phyloP scores from a whole-genome alignment of 2,113 vertebrate species.

The Microcebus ravelobensis region DNA sequence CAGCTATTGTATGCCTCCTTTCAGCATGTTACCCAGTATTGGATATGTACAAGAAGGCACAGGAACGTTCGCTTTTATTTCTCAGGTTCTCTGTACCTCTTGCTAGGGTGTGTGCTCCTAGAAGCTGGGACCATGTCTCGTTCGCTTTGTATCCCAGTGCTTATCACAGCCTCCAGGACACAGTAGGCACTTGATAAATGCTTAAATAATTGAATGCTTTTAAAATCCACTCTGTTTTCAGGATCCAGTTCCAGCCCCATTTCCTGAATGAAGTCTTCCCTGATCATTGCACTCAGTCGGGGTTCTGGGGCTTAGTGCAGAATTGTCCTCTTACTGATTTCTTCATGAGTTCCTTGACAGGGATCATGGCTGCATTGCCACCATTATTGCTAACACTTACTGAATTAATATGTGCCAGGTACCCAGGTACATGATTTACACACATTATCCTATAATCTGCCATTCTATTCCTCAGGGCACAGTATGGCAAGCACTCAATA shows the following conservation, averaged over 20 bases:
- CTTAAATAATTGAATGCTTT: neutral
- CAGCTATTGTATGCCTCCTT: neutral
- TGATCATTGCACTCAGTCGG: neutral
- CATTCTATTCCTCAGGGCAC: neutral
- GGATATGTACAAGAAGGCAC: neutral
- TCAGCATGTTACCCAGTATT: neutral
- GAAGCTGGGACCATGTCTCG: neutral
- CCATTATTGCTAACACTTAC: neutral
- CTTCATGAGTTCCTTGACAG: neutral
- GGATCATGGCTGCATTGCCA: neutral
- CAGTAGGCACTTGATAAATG: neutral
- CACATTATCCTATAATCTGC: neutral
- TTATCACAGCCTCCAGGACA: neutral
- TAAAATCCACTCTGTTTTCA: neutral
- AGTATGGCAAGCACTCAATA: neutral
- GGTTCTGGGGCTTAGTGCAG: neutral
- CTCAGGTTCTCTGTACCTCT: neutral
- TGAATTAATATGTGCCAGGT: neutral
- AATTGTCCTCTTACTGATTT: neutral
- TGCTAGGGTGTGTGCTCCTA: neutral
- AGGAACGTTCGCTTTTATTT: neutral
- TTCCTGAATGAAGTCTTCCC: neutral
- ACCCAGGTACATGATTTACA: neutral
- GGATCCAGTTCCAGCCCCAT: neutral
- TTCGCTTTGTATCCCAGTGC: neutral